phyloP scores from a whole-genome alignment of 1,140 invertebrate species.

The Anoplophora glabripennis region DNA sequence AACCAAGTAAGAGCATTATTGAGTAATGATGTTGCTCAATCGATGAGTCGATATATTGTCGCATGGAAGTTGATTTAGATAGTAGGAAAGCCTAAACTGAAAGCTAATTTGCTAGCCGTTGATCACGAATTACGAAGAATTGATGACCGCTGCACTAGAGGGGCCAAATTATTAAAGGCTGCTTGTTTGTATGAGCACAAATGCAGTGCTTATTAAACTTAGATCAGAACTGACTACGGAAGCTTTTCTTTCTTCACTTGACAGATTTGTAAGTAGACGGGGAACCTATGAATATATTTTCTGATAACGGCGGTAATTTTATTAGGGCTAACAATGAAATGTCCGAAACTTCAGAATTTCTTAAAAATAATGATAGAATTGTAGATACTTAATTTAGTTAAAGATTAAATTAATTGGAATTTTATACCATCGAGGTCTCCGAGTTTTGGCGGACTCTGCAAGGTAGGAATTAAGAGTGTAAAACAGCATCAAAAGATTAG shows the following conservation, averaged over 20 bases:
- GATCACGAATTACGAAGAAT: no score
- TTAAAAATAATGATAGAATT: neutral
- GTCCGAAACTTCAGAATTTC: neutral
- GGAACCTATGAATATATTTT: constrained; percentile 10
- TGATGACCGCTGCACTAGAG: neutral
- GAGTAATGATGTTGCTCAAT: no score
- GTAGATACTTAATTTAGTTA: no score
- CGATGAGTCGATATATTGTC: no score
- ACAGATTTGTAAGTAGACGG: constrained; percentile 30
- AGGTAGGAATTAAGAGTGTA: no score
- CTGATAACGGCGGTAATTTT: constrained; percentile 30
- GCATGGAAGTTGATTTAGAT: no score
- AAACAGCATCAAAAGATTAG: no score
- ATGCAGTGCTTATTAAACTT: constrained; percentile 45
- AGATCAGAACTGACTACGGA: constrained; percentile 30
- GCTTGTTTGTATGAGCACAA: constrained; percentile 13
- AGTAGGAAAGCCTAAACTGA: no score
- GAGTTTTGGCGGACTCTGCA: no score
- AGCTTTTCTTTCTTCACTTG: constrained; percentile 32
- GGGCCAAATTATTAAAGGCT: neutral
- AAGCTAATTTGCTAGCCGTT: no score
- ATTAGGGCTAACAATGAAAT: constrained; percentile 18
- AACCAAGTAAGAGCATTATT: no score
- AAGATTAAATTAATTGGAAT: neutral
- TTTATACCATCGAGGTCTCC: no score